These are phyloP conservation scores for Athene cunicularia DNA, from an alignment of 2,113 vertebrate species.

Conservation along the genomic window DNA sequence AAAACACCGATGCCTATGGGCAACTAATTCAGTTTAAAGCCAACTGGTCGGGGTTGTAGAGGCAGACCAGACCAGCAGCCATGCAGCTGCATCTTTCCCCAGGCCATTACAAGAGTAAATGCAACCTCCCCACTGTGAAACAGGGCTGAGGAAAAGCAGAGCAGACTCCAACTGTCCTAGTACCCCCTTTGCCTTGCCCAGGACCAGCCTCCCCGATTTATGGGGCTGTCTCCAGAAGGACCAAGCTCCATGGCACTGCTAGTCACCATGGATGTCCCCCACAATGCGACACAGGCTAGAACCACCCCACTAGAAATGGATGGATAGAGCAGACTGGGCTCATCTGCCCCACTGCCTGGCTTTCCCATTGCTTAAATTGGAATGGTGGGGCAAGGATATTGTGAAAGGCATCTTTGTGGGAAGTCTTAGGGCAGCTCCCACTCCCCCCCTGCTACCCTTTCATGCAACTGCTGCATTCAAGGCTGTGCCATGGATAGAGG, in stretches of 20 bases:
- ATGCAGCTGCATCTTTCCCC: not conserved
- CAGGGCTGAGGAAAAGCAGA: not conserved
- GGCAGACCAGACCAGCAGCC: not conserved
- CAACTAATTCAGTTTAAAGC: not conserved
- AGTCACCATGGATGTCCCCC: not conserved
- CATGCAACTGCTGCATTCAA: not conserved
- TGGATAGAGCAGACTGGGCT: not conserved
- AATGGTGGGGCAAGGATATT: not conserved
- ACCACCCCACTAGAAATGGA: not conserved
- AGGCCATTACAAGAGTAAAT: not conserved
- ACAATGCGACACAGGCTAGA: not conserved
- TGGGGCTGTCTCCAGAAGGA: not conserved
- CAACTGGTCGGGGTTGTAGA: not conserved
- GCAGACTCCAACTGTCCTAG: not conserved
- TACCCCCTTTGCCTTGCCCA: rapidly evolving
- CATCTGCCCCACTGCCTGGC: rapidly evolving
- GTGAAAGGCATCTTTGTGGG: not conserved
- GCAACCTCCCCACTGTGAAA: not conserved
- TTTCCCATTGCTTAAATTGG: not conserved
- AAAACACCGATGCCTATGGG: not conserved
- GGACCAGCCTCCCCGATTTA: not conserved
- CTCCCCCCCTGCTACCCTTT: not conserved
- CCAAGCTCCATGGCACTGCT: not conserved
- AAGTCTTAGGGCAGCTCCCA: not conserved
- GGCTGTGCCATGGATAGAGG: not conserved